Conservation (phyloP, 2,888 invertebrate genomes). For the Orchesellides sinensis region DNA sequence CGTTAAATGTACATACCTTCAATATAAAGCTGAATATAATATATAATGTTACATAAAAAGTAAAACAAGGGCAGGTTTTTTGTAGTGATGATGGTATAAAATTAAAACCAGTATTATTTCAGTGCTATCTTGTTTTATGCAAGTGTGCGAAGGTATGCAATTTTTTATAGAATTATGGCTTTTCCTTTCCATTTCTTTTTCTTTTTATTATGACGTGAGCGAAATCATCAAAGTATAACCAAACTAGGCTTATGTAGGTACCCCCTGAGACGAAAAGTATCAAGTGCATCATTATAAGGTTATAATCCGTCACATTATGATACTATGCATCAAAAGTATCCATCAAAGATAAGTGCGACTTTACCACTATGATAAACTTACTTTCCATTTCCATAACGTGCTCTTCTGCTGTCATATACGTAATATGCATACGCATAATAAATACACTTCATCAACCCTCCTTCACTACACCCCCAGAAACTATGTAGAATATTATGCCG, state of each 20-base stretch:
- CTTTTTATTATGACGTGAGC: slow-evolving; percentile 14
- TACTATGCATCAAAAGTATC: not conserved
- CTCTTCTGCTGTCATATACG: too few species aligned
- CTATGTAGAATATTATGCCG: too few species aligned
- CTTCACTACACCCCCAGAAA: too few species aligned
- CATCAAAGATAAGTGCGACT: too few species aligned
- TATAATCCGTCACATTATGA: not conserved
- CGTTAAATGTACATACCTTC: too few species aligned
- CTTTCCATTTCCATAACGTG: too few species aligned
- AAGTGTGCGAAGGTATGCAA: slow-evolving; percentile 2
- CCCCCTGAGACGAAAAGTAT: not conserved
- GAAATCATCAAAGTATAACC: slow-evolving; percentile 24
- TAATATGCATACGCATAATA: too few species aligned
- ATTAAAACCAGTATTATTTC: slow-evolving; percentile 6
- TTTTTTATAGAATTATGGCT: not conserved
- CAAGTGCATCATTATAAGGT: slow-evolving; percentile 8
- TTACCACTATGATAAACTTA: not conserved
- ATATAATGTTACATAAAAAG: not conserved
- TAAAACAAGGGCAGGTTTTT: slow-evolving; percentile 3
- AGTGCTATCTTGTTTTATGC: slow-evolving; percentile 3
- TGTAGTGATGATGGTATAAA: not conserved
- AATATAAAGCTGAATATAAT: too few species aligned
- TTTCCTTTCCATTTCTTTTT: slow-evolving; percentile 12
- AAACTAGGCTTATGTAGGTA: not conserved
- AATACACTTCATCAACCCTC: too few species aligned